These are phyloP conservation scores for Artemia franciscana DNA, from an alignment of 1,140 invertebrate species.

Conservation along the genomic window DNA sequence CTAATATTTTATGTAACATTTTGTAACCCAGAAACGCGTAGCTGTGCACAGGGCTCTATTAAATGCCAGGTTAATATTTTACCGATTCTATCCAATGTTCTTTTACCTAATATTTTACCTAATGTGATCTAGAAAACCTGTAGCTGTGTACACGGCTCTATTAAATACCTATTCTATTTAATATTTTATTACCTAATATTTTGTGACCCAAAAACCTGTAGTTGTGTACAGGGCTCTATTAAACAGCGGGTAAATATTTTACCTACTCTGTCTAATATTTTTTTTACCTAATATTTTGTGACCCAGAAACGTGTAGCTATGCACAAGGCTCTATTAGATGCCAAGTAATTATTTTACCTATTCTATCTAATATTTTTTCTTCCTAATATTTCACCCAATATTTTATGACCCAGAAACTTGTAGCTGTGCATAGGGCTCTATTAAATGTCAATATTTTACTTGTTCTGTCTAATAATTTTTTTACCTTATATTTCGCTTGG, in stretches of 20 bases:
- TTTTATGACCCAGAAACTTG: conserved; percentile 91
- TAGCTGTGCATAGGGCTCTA: conserved; percentile 73
- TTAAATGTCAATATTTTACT: conserved; percentile 44
- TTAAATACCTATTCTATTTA: conserved; percentile 36
- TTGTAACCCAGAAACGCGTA: conserved; percentile 84
- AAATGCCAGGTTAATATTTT: conserved; percentile 54
- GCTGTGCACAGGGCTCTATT: conserved; percentile 77
- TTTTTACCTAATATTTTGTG: no score
- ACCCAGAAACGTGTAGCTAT: conserved; percentile 78
- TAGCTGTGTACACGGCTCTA: conserved; percentile 73
- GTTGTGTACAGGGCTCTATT: conserved; percentile 77
- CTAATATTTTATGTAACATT: conserved; percentile 30
- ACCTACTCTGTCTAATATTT: background rate
- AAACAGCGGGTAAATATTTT: conserved; percentile 53
- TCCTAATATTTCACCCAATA: background rate
- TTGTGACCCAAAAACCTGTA: conserved; percentile 85
- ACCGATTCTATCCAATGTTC: no score
- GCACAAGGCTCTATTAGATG: conserved; percentile 85
- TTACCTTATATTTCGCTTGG: conserved; percentile 55
- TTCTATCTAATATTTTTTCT: no score
- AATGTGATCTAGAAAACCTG: conserved; percentile 72
- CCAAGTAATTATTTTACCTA: conserved; percentile 32
- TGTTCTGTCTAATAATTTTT: no score
- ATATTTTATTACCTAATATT: conserved; percentile 63
- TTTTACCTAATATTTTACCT: conserved; percentile 59